These are phyloP conservation scores for Aleiodes alternator DNA, from an alignment of 2,888 invertebrate species.

Conservation along the genomic window DNA sequence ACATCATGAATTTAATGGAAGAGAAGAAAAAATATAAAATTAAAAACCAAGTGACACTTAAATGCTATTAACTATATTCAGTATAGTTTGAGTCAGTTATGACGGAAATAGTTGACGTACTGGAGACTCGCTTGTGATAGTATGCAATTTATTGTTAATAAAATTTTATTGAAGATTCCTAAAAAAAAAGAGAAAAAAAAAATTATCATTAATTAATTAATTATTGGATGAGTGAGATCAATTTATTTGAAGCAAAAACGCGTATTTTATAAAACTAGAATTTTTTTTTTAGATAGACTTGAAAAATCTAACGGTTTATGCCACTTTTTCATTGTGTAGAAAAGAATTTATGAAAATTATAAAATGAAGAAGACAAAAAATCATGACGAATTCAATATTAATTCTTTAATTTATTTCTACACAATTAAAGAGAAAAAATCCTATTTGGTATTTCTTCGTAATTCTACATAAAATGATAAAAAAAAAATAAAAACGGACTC, in stretches of 20 bases:
- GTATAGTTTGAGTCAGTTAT: conserved; percentile 36
- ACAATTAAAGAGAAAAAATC: conserved; percentile 9
- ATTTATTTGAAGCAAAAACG: conserved; percentile 28
- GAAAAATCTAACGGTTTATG: conserved; percentile 12
- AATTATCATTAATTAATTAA: conserved; percentile 8
- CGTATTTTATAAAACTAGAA: conserved; percentile 26
- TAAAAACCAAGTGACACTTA: conserved; percentile 1
- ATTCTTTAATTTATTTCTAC: conserved; percentile 3
- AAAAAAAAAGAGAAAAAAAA: conserved; percentile 14
- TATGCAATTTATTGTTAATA: conserved; percentile 30
- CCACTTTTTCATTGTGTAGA: background rate
- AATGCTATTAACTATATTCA: conserved; percentile 9
- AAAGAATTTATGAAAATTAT: conserved; percentile 30
- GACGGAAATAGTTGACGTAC: conserved; percentile 23
- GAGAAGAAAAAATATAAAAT: background rate
- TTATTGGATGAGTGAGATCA: conserved; percentile 30
- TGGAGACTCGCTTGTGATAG: conserved; percentile 41
- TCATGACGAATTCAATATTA: no score
- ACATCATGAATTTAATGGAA: conserved; percentile 11
- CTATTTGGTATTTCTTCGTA: conserved; percentile 33
- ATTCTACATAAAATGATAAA: conserved; percentile 19
- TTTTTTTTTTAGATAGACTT: conserved; percentile 21
- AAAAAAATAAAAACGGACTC: conserved; percentile 4
- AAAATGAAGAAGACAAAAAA: conserved; percentile 29
- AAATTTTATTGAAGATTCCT: conserved; percentile 29